Conservation (phyloP, 2,888 invertebrate species). For the Caenorhabditis angaria region DNA sequence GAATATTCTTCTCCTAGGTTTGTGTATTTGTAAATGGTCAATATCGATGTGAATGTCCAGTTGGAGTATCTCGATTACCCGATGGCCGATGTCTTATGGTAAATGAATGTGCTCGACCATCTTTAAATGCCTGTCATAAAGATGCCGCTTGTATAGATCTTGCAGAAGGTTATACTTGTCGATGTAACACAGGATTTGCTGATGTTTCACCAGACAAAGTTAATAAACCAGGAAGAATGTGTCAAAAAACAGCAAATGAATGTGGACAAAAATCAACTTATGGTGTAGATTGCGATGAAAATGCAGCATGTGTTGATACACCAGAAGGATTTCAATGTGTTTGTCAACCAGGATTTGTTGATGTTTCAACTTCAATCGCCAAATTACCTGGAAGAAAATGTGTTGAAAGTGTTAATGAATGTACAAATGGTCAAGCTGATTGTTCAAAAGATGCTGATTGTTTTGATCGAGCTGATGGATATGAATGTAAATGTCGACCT, state of each 20-base stretch:
- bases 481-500: constrained; percentile 88
- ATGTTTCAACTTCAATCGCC: constrained; percentile 60
- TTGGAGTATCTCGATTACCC: constrained; percentile 49
- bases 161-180: constrained; percentile 63
- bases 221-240: constrained; percentile 62
- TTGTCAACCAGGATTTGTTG: constrained; percentile 66
- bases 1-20: constrained; percentile 33
- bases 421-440: constrained; percentile 78
- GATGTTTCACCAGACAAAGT: constrained; percentile 62
- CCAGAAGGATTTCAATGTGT: constrained; percentile 65
- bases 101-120: constrained; percentile 60
- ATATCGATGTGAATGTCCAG: constrained; percentile 63
- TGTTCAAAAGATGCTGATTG: constrained; percentile 87
- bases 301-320: constrained; percentile 67
- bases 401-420: constrained; percentile 63
- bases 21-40: constrained; percentile 65
- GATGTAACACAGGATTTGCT: constrained; percentile 60
- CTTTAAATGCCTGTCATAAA: constrained; percentile 59
- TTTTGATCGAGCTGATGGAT: constrained; percentile 87
- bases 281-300: constrained; percentile 66
- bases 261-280: constrained; percentile 55
- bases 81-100: constrained; percentile 62
- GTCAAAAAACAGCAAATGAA: constrained; percentile 65
- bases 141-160: constrained; percentile 60
- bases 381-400: constrained; percentile 65